Conservation (phyloP, 2,113 vertebrate genomes). For the Cololabis saira region DNA sequence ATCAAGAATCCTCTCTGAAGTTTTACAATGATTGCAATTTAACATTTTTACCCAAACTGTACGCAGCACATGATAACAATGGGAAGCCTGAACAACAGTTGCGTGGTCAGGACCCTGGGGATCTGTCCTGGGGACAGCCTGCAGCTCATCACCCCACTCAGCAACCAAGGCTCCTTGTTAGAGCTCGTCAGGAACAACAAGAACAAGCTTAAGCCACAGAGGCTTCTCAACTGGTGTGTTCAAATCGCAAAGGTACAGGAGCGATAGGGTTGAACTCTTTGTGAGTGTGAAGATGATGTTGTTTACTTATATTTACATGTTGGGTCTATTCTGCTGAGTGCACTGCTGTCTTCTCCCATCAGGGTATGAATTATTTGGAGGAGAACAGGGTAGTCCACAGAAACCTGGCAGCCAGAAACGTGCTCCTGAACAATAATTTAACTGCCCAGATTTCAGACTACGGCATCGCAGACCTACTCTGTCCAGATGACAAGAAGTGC, state of each 20-base stretch:
- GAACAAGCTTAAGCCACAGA: slow-evolving; percentile 84
- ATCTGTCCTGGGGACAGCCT: slow-evolving; percentile 89
- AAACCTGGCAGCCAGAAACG: slow-evolving; percentile 87
- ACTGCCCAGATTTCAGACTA: slow-evolving; percentile 93
- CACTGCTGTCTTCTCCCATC: slow-evolving; percentile 1
- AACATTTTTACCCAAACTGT: neutral
- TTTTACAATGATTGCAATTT: neutral
- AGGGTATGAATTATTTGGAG: slow-evolving; percentile 98
- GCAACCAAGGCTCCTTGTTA: slow-evolving; percentile 88
- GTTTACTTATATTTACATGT: neutral
- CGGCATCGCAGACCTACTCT: slow-evolving; percentile 90
- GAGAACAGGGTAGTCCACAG: slow-evolving; percentile 94
- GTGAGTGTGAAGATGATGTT: neutral
- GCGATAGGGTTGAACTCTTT: neutral
- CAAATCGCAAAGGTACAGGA: slow-evolving; percentile 92
- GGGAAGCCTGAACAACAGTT: slow-evolving; percentile 89
- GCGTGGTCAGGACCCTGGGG: slow-evolving; percentile 88
- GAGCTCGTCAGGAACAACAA: slow-evolving; percentile 87
- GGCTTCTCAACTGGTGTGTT: slow-evolving; percentile 96
- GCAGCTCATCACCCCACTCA: slow-evolving; percentile 90
- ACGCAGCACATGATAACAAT: slow-evolving; percentile 89
- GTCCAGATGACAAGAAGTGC: slow-evolving; percentile 92
- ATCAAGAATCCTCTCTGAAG: neutral
- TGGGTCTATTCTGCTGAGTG: neutral
- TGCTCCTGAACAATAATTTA: slow-evolving; percentile 87